These are phyloP conservation scores for Morpho achilles DNA, from an alignment of 2,888 invertebrate species.

Conservation along the genomic window DNA sequence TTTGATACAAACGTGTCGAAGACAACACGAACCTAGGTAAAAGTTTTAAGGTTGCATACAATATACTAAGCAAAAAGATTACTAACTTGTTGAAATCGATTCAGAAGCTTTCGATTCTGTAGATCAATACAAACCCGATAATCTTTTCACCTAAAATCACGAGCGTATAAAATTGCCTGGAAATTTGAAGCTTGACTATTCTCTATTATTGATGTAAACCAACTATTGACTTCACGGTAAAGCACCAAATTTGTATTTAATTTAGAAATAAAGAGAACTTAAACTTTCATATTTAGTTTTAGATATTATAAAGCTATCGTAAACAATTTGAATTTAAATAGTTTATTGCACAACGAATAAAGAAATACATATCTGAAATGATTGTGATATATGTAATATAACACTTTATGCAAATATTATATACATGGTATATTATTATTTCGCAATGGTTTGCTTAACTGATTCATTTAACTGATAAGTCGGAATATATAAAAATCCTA, in stretches of 20 bases:
- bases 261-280: not conserved
- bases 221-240: slow-evolving; percentile 33
- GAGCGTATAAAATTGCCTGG: slow-evolving; percentile 42
- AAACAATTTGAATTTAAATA: too few relatives aligned
- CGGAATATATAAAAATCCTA: not conserved
- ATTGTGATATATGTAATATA: not conserved
- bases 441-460: not conserved
- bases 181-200: slow-evolving; percentile 39
- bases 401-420: too few relatives aligned
- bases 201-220: slow-evolving; percentile 40
- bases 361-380: not conserved
- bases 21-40: not conserved
- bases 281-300: not conserved
- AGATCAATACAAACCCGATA: slow-evolving; percentile 20
- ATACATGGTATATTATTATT: too few relatives aligned
- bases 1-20: too few relatives aligned
- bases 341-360: too few relatives aligned
- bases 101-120: slow-evolving; percentile 18
- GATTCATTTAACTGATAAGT: not conserved
- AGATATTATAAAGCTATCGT: not conserved
- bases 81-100: slow-evolving; percentile 15
- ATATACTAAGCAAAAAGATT: not conserved
- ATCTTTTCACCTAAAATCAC: slow-evolving; percentile 31
- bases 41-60: not conserved
- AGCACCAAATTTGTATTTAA: not conserved